These are phyloP conservation scores for Cylindroiulus punctatus DNA, from an alignment of 2,888 invertebrate species.

Conservation along the genomic window DNA sequence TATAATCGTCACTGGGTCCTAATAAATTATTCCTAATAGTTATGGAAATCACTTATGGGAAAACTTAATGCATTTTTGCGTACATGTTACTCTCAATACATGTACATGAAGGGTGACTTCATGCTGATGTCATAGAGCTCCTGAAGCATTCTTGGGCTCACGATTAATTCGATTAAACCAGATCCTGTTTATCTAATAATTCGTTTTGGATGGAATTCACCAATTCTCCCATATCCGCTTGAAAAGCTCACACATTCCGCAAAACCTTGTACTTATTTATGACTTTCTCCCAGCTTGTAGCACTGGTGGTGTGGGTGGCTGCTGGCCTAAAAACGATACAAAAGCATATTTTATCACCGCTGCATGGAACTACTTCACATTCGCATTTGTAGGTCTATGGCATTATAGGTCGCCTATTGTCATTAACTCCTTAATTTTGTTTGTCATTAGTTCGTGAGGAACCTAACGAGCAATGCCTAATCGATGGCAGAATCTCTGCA, in stretches of 20 bases:
- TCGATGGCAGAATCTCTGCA: not conserved
- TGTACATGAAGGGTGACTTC: no score
- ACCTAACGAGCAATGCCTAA: conserved; percentile 14
- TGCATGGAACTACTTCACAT: not conserved
- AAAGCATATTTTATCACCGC: conserved; percentile 7
- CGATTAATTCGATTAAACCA: not conserved
- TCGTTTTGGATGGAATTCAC: not conserved
- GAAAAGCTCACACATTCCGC: not conserved
- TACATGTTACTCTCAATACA: no score
- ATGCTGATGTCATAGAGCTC: no score
- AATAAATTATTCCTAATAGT: no score
- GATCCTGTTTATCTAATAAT: not conserved
- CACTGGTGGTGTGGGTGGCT: conserved; percentile 1
- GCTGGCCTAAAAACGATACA: conserved; percentile 21
- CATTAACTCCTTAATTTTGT: conserved; percentile 32
- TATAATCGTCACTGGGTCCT: no score
- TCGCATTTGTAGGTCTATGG: conserved; percentile 7
- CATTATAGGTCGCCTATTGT: conserved; percentile 24
- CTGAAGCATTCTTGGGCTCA: not conserved
- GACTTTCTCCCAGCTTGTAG: conserved; percentile 5
- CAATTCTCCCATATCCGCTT: conserved; percentile 13
- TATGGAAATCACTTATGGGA: no score
- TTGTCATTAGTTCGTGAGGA: conserved; percentile 32
- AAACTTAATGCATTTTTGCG: no score
- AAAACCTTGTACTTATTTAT: conserved; percentile 14